A percentile compares a stretch with the other conserved stretches of the same genome.
Evolutionary conservation across 2,113 vertebrate genomes (phyloP).

Genomic region (Eulemur rufifrons): DNA sequence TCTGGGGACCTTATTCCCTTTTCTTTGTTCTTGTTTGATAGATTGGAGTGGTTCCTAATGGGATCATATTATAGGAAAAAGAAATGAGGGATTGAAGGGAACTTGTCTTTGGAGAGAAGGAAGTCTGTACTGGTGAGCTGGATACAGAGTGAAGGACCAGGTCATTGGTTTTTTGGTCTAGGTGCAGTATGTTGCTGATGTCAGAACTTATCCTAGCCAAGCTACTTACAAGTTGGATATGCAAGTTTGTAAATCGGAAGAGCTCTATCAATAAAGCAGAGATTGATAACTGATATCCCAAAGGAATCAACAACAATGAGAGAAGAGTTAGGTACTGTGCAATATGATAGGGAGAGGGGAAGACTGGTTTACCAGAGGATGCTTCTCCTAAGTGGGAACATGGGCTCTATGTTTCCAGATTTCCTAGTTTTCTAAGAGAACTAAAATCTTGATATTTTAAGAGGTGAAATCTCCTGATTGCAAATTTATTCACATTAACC

Average conservation of each 20-base stretch:
- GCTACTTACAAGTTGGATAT: background rate
- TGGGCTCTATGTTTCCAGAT: background rate
- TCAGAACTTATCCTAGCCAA: background rate
- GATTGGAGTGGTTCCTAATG: background rate
- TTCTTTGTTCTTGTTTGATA: background rate
- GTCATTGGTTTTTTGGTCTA: background rate
- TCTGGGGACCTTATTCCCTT: background rate
- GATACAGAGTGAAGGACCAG: background rate
- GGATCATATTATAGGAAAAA: conserved; percentile 23
- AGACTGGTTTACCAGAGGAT: background rate
- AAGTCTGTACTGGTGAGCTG: background rate
- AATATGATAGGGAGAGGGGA: background rate
- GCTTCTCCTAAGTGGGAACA: background rate
- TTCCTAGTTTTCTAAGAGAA: background rate
- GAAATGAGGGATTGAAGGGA: background rate
- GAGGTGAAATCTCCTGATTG: background rate
- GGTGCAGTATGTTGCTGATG: background rate
- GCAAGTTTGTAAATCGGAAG: background rate
- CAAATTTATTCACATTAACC: background rate
- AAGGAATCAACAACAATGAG: background rate
- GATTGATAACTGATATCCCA: background rate
- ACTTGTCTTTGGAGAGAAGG: background rate
- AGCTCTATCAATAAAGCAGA: background rate
- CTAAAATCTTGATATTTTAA: background rate
- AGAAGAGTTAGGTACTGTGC: background rate